A percentile compares a stretch with the other conserved stretches of the same genome.
Evolutionary conservation across 2,113 vertebrate genomes (phyloP).

Genomic region (Cebus imitator): DNA sequence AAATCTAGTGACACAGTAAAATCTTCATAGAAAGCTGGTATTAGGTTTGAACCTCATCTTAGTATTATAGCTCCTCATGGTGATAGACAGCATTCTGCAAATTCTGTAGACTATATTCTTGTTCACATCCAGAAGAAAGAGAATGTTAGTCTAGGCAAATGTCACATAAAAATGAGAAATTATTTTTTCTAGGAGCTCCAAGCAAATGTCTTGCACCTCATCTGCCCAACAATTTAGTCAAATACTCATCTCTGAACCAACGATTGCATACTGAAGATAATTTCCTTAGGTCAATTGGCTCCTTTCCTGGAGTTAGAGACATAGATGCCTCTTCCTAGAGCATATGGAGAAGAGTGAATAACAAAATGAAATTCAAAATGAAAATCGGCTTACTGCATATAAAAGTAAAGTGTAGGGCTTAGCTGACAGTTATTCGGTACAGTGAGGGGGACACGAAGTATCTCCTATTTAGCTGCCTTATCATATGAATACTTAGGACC

Average conservation of each 20-base stretch:
- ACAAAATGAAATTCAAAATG: not conserved
- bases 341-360: not conserved
- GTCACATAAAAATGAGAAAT: not conserved
- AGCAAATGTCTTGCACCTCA: not conserved
- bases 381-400: not conserved
- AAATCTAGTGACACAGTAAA: not conserved
- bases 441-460: not conserved
- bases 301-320: not conserved
- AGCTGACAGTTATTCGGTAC: too few relatives aligned
- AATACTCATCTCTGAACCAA: not conserved
- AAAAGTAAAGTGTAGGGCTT: not conserved
- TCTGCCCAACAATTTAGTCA: not conserved
- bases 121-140: not conserved
- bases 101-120: not conserved
- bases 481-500: not conserved
- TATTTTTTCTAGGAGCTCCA: not conserved
- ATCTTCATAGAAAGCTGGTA: not conserved
- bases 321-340: not conserved
- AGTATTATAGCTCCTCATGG: not conserved
- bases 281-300: not conserved
- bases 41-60: not conserved
- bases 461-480: not conserved
- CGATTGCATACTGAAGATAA: not conserved
- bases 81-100: not conserved
- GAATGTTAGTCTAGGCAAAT: not conserved